Evolutionary conservation across 2,113 vertebrate genomes (phyloP).

Genomic region (Gallinago jamesoni): DNA sequence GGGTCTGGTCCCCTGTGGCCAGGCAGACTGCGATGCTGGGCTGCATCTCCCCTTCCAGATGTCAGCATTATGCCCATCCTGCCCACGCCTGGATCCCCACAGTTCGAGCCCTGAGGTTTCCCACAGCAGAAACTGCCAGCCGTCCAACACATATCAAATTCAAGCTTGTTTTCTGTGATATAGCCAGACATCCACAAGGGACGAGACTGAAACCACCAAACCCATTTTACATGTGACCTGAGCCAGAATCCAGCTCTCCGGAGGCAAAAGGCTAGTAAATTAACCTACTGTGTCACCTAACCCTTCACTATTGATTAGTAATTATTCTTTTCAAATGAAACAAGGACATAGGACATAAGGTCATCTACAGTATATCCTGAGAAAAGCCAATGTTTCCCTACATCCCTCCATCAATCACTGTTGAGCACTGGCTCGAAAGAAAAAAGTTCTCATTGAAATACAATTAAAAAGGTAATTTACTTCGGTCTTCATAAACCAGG

Average conservation of each 20-base stretch:
- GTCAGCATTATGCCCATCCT: neutral
- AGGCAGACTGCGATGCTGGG: fast-evolving
- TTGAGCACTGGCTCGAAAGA: slow-evolving; percentile 48
- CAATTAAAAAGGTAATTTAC: slow-evolving; percentile 64
- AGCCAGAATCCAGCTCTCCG: slow-evolving; percentile 50
- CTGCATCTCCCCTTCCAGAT: neutral
- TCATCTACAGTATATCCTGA: slow-evolving; percentile 55
- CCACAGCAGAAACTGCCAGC: slow-evolving; percentile 38
- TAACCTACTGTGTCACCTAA: slow-evolving; percentile 71
- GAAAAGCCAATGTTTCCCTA: slow-evolving; percentile 65
- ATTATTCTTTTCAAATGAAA: slow-evolving; percentile 75
- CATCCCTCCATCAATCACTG: slow-evolving; percentile 56
- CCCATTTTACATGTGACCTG: slow-evolving; percentile 65
- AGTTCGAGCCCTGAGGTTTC: slow-evolving; percentile 12
- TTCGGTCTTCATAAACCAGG: slow-evolving; percentile 28
- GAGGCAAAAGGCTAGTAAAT: slow-evolving; percentile 68
- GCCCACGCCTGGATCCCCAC: neutral
- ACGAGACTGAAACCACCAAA: slow-evolving; percentile 47
- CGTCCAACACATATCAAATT: slow-evolving; percentile 48
- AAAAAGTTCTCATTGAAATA: slow-evolving; percentile 57
- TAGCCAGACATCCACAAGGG: neutral
- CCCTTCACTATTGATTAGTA: slow-evolving; percentile 72
- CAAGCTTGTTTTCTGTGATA: slow-evolving; percentile 51
- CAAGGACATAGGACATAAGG: slow-evolving; percentile 65
- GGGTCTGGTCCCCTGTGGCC: fast-evolving